A percentile compares a stretch with the other conserved stretches of the same genome.
Evolutionary conservation across 2,888 invertebrate genomes (phyloP).

Genomic region (Lasioglossum leucozonium): DNA sequence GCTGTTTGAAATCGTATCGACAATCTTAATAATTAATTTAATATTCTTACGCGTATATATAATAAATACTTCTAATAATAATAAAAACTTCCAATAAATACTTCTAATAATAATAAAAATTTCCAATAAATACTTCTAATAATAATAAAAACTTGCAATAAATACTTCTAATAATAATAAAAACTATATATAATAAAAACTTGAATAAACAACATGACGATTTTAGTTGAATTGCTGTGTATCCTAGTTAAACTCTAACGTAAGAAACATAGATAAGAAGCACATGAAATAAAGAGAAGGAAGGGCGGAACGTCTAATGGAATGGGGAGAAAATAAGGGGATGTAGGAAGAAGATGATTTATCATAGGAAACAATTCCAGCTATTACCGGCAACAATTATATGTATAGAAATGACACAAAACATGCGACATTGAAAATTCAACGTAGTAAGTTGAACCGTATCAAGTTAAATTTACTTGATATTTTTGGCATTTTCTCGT

Average conservation of each 20-base stretch:
- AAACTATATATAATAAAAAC: no score
- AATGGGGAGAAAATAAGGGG: background rate
- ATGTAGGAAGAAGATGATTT: background rate
- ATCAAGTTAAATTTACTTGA: no score
- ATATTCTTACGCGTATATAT: background rate
- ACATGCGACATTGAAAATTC: background rate
- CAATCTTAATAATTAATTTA: background rate
- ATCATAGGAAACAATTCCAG: slow-evolving; percentile 1
- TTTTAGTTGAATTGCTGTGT: background rate
- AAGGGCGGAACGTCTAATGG: background rate
- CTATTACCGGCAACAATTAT: background rate
- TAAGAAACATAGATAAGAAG: background rate
- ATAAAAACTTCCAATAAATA: no score
- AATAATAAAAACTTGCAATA: no score
- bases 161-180: no score
- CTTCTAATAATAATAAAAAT: no score
- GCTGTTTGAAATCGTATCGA: background rate
- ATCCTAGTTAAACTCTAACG: background rate
- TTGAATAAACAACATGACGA: background rate
- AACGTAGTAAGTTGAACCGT: background rate
- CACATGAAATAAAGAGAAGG: background rate
- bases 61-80: no score
- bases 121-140: no score
- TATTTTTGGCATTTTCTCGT: no score
- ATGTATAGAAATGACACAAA: background rate